phyloP scores from a whole-genome alignment of 2,113 vertebrate species.

The Eublepharis macularius region DNA sequence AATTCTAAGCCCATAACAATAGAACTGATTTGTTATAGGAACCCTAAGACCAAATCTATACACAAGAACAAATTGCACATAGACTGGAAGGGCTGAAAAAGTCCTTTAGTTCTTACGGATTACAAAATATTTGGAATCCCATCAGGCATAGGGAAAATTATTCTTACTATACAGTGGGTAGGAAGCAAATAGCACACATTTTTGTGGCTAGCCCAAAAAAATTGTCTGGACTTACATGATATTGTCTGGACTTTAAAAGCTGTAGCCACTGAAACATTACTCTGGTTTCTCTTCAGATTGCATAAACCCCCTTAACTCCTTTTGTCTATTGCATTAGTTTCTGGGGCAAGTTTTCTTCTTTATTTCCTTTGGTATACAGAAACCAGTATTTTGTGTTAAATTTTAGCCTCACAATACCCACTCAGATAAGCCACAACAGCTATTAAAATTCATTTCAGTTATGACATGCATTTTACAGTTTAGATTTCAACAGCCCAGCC shows the following conservation, averaged over 20 bases:
- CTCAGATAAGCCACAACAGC: conserved; percentile 9
- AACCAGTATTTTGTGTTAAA: conserved; percentile 17
- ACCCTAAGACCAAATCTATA: background rate
- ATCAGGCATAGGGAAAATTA: conserved; percentile 71
- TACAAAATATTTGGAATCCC: conserved; percentile 73
- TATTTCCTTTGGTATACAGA: background rate
- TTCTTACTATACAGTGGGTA: conserved; percentile 75
- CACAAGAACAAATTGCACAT: background rate
- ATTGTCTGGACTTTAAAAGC: conserved; percentile 49
- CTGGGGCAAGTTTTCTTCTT: conserved; percentile 42
- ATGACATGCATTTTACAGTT: conserved; percentile 31
- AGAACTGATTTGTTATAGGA: background rate
- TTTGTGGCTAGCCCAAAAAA: conserved; percentile 74
- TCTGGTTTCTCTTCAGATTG: too few species aligned
- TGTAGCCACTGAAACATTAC: conserved; percentile 52
- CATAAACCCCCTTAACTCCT: too few species aligned
- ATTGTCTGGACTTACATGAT: conserved; percentile 61
- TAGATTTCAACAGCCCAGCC: conserved; percentile 40
- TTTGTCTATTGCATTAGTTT: conserved; percentile 19
- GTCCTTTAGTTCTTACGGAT: conserved; percentile 60
- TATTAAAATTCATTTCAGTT: conserved; percentile 45
- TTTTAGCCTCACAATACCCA: background rate
- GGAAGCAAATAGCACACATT: conserved; percentile 80
- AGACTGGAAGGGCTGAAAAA: conserved; percentile 43
- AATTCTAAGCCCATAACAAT: too few species aligned